These are phyloP conservation scores for Megalops atlanticus DNA, from an alignment of 2,113 vertebrate species.

Conservation along the genomic window DNA sequence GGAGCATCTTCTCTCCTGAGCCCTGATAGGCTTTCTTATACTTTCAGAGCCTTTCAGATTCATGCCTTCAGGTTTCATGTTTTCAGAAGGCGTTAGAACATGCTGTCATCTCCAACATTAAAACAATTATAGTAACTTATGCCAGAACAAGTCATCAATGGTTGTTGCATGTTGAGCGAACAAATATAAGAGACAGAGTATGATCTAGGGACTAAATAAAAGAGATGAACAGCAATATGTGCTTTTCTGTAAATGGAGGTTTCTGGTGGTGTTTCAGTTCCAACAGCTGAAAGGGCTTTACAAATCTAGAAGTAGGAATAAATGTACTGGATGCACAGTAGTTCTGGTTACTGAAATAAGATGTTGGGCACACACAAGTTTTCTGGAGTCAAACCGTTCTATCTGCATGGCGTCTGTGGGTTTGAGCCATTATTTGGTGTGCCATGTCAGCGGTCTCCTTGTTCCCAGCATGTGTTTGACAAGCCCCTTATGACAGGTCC, in stretches of 20 bases:
- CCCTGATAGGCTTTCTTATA: conserved; percentile 66
- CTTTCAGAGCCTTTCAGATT: conserved; percentile 70
- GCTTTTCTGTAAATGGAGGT: not conserved
- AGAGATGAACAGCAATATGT: not conserved
- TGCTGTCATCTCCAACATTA: conserved; percentile 65
- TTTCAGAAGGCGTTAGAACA: conserved; percentile 56
- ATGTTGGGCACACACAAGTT: no score
- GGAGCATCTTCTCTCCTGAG: conserved; percentile 54
- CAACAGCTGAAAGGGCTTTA: no score
- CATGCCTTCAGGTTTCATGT: conserved; percentile 72
- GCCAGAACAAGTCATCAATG: conserved; percentile 65
- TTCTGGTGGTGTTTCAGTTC: not conserved
- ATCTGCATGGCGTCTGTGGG: no score
- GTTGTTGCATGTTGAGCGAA: conserved; percentile 37
- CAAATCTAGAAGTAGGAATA: no score
- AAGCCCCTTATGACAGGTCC: no score
- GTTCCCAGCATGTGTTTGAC: no score
- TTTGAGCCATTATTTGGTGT: no score
- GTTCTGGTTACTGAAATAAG: no score
- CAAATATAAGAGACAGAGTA: not conserved
- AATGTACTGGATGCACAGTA: no score
- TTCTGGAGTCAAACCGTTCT: no score
- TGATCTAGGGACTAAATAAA: not conserved
- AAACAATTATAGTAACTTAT: conserved; percentile 69
- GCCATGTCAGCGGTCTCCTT: not conserved